Evolutionary conservation across 2,797 vertebrate genomes (phyloP), one percentile per base, ranked within the genome.

Genomic region (Labroides dimidiatus): DNA sequence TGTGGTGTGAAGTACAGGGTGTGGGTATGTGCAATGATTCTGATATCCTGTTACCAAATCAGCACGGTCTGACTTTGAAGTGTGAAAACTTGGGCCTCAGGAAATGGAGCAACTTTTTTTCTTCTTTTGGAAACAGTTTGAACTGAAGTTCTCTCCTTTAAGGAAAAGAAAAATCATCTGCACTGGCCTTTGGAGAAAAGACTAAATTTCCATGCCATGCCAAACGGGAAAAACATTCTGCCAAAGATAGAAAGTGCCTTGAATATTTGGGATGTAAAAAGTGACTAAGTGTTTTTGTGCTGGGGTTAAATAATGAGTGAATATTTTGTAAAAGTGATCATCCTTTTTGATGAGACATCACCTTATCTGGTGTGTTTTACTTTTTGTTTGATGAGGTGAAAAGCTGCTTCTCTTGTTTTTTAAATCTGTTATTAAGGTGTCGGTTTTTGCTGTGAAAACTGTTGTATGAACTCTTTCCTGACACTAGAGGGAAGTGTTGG

Each of bases 401-500:
- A 4, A 1, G 67, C 48, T 84, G 63, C 53, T 60, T 79, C 33
- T 84, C 7, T 64, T 56, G 48, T 61, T 65, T 73, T 76, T 15
- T 37, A 72, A 47, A 61, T 30, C 41, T 72, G 33, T 72, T 81
- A 8, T 59, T 68, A 19, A 16, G 70, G 55, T 64, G 76, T 45
- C 6, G 19, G 45, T 69, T 13, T 51, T 75, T 56, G 41, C 60
- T 73, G 33, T 77, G 44, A 45, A 69, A 61, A 65, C 8, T 37
- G 54, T 49, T 71, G 52, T 78, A 50, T 73, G 16, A 52, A 52
- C 68, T 37, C 58, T 19, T 65, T 52, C 54, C 58, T 53, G 64
- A 68, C 91, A 91, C 90, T 90, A 93, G 90, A 83, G 87, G 90
- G 91, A 72, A 82, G 80, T 88, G 78, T 91, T 90, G 73, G 2